Base-by-base conservation (phyloP, 1,140 invertebrate species). In the Pararge aegeria region DNA sequence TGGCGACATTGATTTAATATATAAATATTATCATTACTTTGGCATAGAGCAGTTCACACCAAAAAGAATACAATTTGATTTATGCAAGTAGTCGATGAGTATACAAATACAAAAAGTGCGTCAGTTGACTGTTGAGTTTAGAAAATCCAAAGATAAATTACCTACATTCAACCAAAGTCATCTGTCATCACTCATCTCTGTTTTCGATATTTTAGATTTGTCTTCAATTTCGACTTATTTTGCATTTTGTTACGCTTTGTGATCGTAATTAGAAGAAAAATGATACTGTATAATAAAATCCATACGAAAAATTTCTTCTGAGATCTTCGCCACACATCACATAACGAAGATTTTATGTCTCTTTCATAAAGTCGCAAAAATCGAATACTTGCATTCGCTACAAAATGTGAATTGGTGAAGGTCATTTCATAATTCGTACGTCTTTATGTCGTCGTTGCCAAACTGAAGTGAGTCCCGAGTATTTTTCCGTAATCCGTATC, bases 381-480 rank as follows among this genome's bases (percentile, higher is more conserved):
- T 54, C 15, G 38, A 16, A 34, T 16, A 27, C 24, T 64, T 63
- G 60, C 44, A 37, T 68, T 73, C 46, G 62, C 42, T 68, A 65
- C 70, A 79, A 80, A 82, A 84, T 82, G 77, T 78, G 70, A 78
- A 78, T 70, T 68, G 69, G 68, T 79, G 83, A 84, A 84, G 83
- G 83, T 77, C 83, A 61, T 62, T 46, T 20, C 2, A 40, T 40
- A 42, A 16, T 64, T 61, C 37, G 54, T 46, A 55, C 52, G 61
- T 64, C 50, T 42, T 42, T 42, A 34, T 52, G 37, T 13, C 42
- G 37, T 55, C 34, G 56, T 61, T 52, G 61, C 66, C 66, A 53
- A 71, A 66, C 66, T 61, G 62, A 68, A 68, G 68, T 24, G 3
- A n/a, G 2, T 7, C 24, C 3, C 67, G 66, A 64, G 72, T 66